Base-by-base conservation (phyloP, 2,113 vertebrate genomes). In the Neofelis nebulosa region DNA sequence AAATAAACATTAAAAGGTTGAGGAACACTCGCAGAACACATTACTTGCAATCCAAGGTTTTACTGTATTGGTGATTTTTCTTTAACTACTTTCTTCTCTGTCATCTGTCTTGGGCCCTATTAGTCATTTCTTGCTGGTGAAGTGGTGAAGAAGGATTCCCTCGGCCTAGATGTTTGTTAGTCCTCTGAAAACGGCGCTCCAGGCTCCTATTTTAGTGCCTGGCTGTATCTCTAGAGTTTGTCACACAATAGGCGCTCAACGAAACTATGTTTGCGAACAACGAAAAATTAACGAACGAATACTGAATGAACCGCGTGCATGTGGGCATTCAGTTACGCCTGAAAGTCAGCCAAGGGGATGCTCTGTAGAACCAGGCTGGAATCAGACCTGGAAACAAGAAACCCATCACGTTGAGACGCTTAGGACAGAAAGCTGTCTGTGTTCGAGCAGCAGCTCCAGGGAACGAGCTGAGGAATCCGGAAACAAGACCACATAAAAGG, bases 401-500 rank as follows among this genome's bases (percentile, higher is more conserved):
- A 19, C 23, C 73, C 33, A n/a, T 50, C 68, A 85, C 61, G 27
- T 76, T 85, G 52, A 89, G 31, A 96, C 94, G 11, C n/a, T 94
- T 80, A 76, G 23, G n/a, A 57, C 52, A 89, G 48, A 94, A 87
- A 73, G 6, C 11, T 73, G 10, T 78, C 79, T 50, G 1, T 57
- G 73, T 68, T 82, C 63, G 13, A 71, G 5, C n/a, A 90, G 65
- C 16, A 71, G 89, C 74, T 31, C 68, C 90, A 96, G n/a, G 25
- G 52, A 94, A 66, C 31, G 36, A 96, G 38, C 48, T 33, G 61
- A 93, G 29, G 38, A 68, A 66, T 79, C 90, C 78, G 45, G 79
- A 98, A 96, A 94, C 41, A 71, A 88, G 74, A 87, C 23, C 52
- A 90, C 29, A 84, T 38, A 68, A 84, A 92, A 96, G 50, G 29